phyloP scores from a whole-genome alignment of 1,140 invertebrate genomes.

The Lasioglossum baleicum region DNA sequence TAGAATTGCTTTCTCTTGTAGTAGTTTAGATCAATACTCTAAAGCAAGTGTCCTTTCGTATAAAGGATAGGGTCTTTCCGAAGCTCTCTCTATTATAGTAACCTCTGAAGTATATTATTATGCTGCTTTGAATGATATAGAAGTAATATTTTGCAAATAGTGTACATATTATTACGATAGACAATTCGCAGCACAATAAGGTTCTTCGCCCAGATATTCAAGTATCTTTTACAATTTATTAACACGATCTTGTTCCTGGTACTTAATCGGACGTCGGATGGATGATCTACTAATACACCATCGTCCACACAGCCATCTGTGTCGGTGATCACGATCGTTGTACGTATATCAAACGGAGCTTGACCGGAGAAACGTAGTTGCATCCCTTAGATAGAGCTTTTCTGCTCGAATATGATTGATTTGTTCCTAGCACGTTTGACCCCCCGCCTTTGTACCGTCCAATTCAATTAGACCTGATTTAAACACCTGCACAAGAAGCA shows the following conservation, averaged over 20 bases:
- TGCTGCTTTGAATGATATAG: not conserved
- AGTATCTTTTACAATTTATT: conserved; percentile 8
- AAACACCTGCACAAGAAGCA: too few relatives aligned
- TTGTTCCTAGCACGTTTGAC: conserved; percentile 46
- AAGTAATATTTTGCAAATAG: not conserved
- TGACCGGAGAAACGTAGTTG: conserved; percentile 39
- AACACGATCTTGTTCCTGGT: conserved; percentile 58
- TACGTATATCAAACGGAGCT: conserved; percentile 73
- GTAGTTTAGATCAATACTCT: not conserved
- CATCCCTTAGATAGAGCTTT: conserved; percentile 38
- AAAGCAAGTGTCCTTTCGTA: not conserved
- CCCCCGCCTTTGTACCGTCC: not conserved
- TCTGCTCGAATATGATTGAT: conserved; percentile 42
- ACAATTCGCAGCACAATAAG: not conserved
- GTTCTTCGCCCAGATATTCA: not conserved
- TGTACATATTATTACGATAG: not conserved
- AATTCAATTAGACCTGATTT: conserved; percentile 18
- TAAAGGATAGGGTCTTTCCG: too few relatives aligned
- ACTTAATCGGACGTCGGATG: conserved; percentile 62
- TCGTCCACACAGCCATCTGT: conserved; percentile 72
- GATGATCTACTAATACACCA: conserved; percentile 50
- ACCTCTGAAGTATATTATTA: too few relatives aligned
- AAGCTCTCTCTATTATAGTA: too few relatives aligned
- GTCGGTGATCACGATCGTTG: conserved; percentile 69
- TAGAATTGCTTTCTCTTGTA: not conserved